phyloP scores from a whole-genome alignment of 2,797 vertebrate genomes.

The Urosaurus nigricauda region DNA sequence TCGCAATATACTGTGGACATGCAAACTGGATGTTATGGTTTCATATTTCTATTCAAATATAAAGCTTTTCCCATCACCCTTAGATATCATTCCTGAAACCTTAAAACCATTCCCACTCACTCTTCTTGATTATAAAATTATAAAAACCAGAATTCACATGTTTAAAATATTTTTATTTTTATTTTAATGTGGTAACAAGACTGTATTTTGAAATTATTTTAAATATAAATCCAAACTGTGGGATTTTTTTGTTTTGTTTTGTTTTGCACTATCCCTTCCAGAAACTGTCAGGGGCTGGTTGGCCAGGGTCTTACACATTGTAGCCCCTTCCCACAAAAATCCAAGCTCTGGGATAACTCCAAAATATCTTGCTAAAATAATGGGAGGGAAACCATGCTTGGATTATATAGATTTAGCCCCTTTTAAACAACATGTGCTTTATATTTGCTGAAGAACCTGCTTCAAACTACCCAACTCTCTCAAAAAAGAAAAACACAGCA shows the following conservation, averaged over 20 bases:
- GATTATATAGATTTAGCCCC: background rate
- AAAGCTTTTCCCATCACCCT: slow-evolving; percentile 21
- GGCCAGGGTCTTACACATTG: too few relatives aligned
- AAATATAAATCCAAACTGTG: background rate
- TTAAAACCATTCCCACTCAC: background rate
- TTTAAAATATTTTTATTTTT: background rate
- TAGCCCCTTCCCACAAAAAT: too few relatives aligned
- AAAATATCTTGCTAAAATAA: background rate
- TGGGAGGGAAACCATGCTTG: background rate
- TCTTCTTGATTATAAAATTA: background rate
- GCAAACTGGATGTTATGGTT: background rate
- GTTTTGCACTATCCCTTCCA: too few relatives aligned
- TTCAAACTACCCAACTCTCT: background rate
- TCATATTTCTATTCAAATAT: background rate
- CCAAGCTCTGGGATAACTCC: too few relatives aligned
- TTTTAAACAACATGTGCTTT: background rate
- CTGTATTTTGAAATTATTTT: background rate
- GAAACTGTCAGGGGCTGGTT: too few relatives aligned
- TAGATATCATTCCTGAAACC: background rate
- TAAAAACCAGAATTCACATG: background rate
- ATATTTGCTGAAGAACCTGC: background rate
- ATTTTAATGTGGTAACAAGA: background rate
- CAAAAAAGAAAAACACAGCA: background rate
- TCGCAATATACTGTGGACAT: slow-evolving; percentile 83
- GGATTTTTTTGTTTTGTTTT: too few relatives aligned